Evolutionary conservation across 2,797 vertebrate genomes (phyloP).

Genomic region (Channa striata): DNA sequence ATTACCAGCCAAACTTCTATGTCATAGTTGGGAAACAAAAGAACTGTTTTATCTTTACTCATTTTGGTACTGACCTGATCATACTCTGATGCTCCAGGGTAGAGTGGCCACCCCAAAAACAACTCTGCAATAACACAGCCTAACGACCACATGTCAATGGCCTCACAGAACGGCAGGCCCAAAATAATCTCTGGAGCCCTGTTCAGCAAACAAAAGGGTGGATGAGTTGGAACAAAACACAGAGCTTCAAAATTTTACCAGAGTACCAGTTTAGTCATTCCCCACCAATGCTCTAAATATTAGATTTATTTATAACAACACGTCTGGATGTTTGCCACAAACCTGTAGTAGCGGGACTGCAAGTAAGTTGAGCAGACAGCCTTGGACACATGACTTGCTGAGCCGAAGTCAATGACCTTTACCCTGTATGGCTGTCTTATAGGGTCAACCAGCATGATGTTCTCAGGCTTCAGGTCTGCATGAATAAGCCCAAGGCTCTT

Average conservation of each 20-base stretch:
- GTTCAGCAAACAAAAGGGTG: slow-evolving; percentile 36
- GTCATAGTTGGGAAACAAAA: not conserved
- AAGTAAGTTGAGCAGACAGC: slow-evolving; percentile 98
- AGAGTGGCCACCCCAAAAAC: slow-evolving; percentile 98
- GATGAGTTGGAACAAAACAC: not conserved
- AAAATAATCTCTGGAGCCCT: slow-evolving; percentile 99
- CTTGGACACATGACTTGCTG: slow-evolving; percentile 98
- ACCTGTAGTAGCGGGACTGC: slow-evolving; percentile 99
- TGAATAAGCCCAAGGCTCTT: slow-evolving; percentile 98
- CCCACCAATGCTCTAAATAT: not conserved
- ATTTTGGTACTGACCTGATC: slow-evolving; percentile 90
- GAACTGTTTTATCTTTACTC: not conserved
- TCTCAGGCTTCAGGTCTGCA: slow-evolving; percentile 98
- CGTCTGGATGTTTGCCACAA: not conserved
- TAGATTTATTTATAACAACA: not conserved
- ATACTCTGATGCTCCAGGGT: slow-evolving; percentile 97
- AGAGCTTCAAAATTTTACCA: not conserved
- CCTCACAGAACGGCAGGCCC: slow-evolving; percentile 97
- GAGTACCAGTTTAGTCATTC: not conserved
- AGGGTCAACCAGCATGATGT: slow-evolving; percentile 99
- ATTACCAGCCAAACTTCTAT: not conserved
- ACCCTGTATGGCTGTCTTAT: slow-evolving; percentile 95
- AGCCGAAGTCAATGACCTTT: slow-evolving; percentile 99
- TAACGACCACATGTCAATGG: slow-evolving; percentile 99
- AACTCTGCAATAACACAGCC: slow-evolving; percentile 99